phyloP scores from a whole-genome alignment of 2,888 invertebrate species.

The Andrena haemorrhoa region DNA sequence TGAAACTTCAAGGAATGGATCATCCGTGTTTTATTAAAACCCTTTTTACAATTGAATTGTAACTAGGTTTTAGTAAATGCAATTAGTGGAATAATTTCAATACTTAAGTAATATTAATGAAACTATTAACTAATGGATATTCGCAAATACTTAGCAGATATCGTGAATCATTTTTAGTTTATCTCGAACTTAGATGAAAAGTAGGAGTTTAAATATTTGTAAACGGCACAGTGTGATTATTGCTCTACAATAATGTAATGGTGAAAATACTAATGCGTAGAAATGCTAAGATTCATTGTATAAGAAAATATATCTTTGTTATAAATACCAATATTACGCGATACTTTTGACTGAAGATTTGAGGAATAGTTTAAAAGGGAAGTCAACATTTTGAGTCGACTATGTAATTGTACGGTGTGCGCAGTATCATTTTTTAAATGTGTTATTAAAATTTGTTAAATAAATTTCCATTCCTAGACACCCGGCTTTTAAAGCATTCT shows the following conservation, averaged over 20 bases:
- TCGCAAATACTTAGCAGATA: too few relatives aligned
- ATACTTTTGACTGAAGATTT: conserved; percentile 21
- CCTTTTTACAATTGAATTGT: background rate
- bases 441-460: conserved; percentile 75
- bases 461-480: conserved; percentile 89
- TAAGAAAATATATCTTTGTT: conserved; percentile 51
- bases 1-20: background rate
- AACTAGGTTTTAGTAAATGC: conserved; percentile 27
- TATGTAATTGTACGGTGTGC: background rate
- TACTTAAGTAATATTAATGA: conserved; percentile 4
- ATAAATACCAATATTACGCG: background rate
- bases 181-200: background rate
- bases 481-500: conserved; percentile 91
- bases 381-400: conserved; percentile 3
- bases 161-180: too few relatives aligned
- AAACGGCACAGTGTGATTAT: conserved; percentile 31
- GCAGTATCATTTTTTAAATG: conserved; percentile 45
- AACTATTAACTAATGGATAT: background rate
- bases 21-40: background rate
- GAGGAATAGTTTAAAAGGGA: conserved; percentile 23
- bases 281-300: conserved; percentile 36
- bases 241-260: conserved; percentile 46
- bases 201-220: conserved; percentile 4
- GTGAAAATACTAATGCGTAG: conserved; percentile 24
- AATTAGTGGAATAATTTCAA: conserved; percentile 4